Conservation (phyloP, 1,140 invertebrate species). For the Meloidogyne floridensis region DNA sequence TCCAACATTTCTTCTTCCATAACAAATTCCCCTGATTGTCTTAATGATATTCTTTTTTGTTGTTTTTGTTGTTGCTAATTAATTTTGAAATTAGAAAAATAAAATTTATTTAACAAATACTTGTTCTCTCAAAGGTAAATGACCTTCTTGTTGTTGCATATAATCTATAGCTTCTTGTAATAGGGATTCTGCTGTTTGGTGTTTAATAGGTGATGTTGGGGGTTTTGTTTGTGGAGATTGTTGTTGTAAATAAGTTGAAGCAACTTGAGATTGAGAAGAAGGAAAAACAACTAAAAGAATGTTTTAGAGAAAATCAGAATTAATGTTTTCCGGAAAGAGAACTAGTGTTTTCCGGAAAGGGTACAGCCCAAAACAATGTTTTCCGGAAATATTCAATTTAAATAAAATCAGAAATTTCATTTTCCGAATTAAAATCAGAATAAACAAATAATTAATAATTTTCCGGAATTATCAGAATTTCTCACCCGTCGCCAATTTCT, state of each 20-base stretch:
- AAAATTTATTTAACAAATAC: neutral
- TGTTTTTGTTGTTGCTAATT: neutral
- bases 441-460: too few species aligned
- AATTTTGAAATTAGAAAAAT: neutral
- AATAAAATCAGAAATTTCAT: too few species aligned
- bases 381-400: too few species aligned
- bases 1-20: slow-evolving; percentile 34
- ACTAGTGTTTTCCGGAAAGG: too few species aligned
- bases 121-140: neutral
- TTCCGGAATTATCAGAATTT: neutral
- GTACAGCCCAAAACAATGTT: too few species aligned
- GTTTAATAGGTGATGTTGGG: neutral
- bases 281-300: neutral
- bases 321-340: too few species aligned
- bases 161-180: slow-evolving; percentile 12
- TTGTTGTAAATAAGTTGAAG: neutral
- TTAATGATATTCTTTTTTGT: slow-evolving; percentile 9
- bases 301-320: too few species aligned
- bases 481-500: neutral
- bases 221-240: neutral
- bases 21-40: slow-evolving; percentile 12
- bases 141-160: slow-evolving; percentile 8
- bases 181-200: slow-evolving; percentile 14
- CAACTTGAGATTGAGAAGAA: neutral
- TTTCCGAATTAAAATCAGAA: too few species aligned